Evolutionary conservation across 2,797 vertebrate genomes (phyloP), one percentile per base, ranked within the genome.

Genomic region (Huso huso): DNA sequence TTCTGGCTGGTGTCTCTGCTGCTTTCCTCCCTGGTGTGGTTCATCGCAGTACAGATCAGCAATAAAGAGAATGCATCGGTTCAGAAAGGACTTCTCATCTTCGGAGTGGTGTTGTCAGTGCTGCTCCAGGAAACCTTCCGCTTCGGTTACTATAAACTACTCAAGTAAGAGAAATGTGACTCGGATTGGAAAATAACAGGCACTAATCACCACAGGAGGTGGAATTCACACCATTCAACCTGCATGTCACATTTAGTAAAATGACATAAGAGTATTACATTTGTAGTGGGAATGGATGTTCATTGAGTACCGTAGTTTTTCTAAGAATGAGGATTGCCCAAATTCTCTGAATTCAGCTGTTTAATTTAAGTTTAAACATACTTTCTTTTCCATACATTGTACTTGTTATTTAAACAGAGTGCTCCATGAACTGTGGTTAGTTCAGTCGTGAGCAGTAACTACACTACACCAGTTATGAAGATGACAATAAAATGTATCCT

Each of bases 1-100:
- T 80, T 89, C 83, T 90, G 86, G 85, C 79, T 91, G 71, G 77
- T 90, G 67, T 92, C 88, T 4, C 80, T 92, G 66, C 82, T 91
- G 71, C 76, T 93, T 71, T 88, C 89, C 1, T 92, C 90, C 12
- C 62, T 81, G 37, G 79, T 89, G 9, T 92, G 90, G 85, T 90
- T 92, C 82, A 74, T 87, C 72, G 83, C 87, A 0, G 86, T 90
- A 49, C 79, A 86, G 78, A 79, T 84, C 78, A 86, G 81, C 62
- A 81, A 87, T 37, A 85, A 86, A 73, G 80, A 80, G 50, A 87
- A 81, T 8, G 78, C 75, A 5, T 66, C 76, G 1, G 75, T 81
- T 73, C 86, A 91, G 84, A 89, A 88, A 78, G 89, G 87, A 0
- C 75, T 89, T 62, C 88, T 93, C 10, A 73, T 92, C 66, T 92